These are phyloP conservation scores for Pagrus major DNA, from an alignment of 2,113 vertebrate species.

Conservation along the genomic window DNA sequence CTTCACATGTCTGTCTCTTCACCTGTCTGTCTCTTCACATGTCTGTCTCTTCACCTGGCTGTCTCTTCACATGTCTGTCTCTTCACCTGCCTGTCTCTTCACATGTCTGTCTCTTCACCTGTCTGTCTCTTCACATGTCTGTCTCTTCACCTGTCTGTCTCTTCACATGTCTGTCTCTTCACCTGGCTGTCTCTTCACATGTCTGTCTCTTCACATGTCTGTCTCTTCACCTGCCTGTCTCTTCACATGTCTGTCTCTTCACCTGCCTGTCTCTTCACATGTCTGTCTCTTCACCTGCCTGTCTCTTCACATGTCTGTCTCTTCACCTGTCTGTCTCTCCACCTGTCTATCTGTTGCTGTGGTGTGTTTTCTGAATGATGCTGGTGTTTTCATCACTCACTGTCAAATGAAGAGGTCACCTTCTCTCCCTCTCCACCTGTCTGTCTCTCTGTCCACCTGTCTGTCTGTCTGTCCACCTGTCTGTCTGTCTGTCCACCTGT, in stretches of 20 bases:
- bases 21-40: not conserved
- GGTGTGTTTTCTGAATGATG: not conserved
- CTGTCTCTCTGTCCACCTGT: not conserved
- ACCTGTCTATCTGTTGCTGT: too few relatives aligned
- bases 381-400: not conserved
- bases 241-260: too few relatives aligned
- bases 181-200: too few relatives aligned
- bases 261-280: not conserved
- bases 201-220: not conserved
- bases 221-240: too few relatives aligned
- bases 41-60: too few relatives aligned
- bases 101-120: too few relatives aligned
- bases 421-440: not conserved
- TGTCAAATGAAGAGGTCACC: not conserved
- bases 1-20: not conserved
- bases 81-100: not conserved
- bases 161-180: too few relatives aligned
- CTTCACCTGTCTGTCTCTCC: too few relatives aligned
- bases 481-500: not conserved
- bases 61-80: too few relatives aligned
- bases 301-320: too few relatives aligned
- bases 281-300: too few relatives aligned
- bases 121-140: too few relatives aligned
- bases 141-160: not conserved
- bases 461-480: not conserved